Base-by-base conservation (phyloP, 2,888 invertebrate species). In the Dioctria linearis region DNA sequence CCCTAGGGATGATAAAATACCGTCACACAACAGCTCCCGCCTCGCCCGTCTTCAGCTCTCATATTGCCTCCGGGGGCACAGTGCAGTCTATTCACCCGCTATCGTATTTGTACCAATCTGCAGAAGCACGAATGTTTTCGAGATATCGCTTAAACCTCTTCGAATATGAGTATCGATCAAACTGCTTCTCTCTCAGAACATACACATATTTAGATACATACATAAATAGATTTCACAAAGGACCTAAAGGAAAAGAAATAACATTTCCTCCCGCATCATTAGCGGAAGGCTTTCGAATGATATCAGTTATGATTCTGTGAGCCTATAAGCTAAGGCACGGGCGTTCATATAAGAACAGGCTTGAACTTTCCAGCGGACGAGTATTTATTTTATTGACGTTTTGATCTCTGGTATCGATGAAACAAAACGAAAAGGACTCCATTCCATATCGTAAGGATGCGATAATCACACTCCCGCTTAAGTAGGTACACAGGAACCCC, bases 381-480 rank as follows among this genome's bases (percentile, higher is more conserved):
- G 54, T 54, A 54, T 54, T 54, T 54, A 54, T n/a, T 54, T 54
- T 46, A 11, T 54, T n/a, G 54, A 11, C 11, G 11, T 54, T 54
- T 11, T 54, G 54, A 54, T 54, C 54, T 54, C 54, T 54, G 4
- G 54, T 2, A 11, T 54, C 54, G 11, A 8, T 54, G 8, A 54
- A n/a, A 4, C 54, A 54, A n/a, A 11, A n/a, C 4, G 54, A 11
- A 54, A n/a, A n/a, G 54, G 54, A n/a, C 11, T n/a, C 6, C 49
- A 46, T 1, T 9, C n/a, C 11, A 4, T n/a, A n/a, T 4, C 54
- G 54, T 1, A 54, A 11, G 54, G n/a, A 54, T 54, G 54, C 54
- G 54, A 54, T 54, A 54, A 54, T 54, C 54, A 54, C 54, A 54
- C 54, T n/a, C 54, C 4, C 6, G 54, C 54, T 11, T 54, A 54